A percentile compares a stretch with the other conserved stretches of the same genome.
These are phyloP conservation scores for Plagodis dolabraria DNA, from an alignment of 2,888 invertebrate genomes.

Conservation along the genomic window DNA sequence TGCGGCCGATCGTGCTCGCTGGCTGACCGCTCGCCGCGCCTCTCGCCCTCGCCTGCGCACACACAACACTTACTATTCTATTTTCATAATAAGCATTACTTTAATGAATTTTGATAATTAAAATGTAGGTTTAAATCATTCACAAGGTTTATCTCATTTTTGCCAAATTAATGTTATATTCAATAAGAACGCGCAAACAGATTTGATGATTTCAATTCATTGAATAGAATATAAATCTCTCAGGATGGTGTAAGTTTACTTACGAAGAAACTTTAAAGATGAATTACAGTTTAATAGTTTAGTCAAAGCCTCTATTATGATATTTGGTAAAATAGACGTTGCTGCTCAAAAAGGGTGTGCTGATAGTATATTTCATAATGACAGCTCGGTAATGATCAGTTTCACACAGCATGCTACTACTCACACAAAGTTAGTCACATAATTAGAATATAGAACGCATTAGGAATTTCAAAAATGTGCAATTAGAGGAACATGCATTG, in stretches of 20 bases:
- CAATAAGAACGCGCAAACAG: too few species aligned
- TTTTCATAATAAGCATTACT: constrained; percentile 1
- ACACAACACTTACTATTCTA: constrained; percentile 30
- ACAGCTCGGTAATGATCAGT: constrained; percentile 18
- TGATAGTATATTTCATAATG: constrained; percentile 24
- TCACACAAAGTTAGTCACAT: constrained; percentile 31
- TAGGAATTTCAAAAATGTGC: constrained; percentile 40
- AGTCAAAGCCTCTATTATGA: too few species aligned
- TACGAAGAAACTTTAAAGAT: too few species aligned
- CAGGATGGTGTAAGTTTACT: too few species aligned
- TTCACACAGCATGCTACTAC: constrained; percentile 40
- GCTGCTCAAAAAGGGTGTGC: not conserved
- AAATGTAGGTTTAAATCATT: constrained; percentile 14
- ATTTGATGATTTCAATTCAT: too few species aligned
- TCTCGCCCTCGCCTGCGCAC: constrained; percentile 81
- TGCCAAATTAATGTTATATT: too few species aligned
- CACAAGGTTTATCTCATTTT: too few species aligned
- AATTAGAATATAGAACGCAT: constrained; percentile 24
- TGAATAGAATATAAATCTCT: too few species aligned
- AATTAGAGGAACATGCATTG: constrained; percentile 65
- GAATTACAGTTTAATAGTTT: too few species aligned
- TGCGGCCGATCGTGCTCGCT: constrained; percentile 85
- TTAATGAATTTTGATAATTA: constrained; percentile 6
- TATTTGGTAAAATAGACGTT: too few species aligned
- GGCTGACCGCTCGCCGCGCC: constrained; percentile 77